Percentiles rank a stretch among this genome's conserved stretches.
Conservation (phyloP, 2,797 vertebrate genomes). For the Loris lydekkerianus region DNA sequence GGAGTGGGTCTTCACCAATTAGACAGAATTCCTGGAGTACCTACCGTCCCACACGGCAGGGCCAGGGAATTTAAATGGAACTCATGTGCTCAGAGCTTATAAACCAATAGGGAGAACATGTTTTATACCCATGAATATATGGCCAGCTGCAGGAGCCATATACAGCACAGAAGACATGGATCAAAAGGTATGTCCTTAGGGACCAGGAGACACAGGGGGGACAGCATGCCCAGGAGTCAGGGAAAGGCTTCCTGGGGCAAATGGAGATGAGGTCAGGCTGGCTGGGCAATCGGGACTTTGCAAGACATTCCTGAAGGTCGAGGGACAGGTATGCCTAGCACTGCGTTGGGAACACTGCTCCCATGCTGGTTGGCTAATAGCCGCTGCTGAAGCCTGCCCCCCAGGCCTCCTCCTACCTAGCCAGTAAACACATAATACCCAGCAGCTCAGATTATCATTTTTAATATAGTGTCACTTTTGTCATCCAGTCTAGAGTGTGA, state of each 20-base stretch:
- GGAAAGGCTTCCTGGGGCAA: not conserved
- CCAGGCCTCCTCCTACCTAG: not conserved
- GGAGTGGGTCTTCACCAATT: too few relatives aligned
- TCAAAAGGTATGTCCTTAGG: too few relatives aligned
- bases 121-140: accelerated
- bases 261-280: not conserved
- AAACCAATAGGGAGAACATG: not conserved
- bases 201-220: not conserved
- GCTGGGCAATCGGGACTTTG: not conserved
- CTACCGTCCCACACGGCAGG: not conserved
- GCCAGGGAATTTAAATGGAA: not conserved
- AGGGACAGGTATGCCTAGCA: not conserved
- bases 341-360: too few relatives aligned
- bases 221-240: not conserved
- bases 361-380: accelerated
- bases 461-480: too few relatives aligned
- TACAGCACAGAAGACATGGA: accelerated
- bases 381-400: not conserved
- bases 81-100: not conserved
- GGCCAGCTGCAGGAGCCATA: not conserved
- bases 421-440: not conserved
- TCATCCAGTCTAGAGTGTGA: not conserved
- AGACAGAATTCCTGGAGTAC: too few relatives aligned
- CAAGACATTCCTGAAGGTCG: not conserved
- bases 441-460: not conserved